Base-by-base conservation (phyloP, 1,140 invertebrate species). In the Trichonephila clavata region DNA sequence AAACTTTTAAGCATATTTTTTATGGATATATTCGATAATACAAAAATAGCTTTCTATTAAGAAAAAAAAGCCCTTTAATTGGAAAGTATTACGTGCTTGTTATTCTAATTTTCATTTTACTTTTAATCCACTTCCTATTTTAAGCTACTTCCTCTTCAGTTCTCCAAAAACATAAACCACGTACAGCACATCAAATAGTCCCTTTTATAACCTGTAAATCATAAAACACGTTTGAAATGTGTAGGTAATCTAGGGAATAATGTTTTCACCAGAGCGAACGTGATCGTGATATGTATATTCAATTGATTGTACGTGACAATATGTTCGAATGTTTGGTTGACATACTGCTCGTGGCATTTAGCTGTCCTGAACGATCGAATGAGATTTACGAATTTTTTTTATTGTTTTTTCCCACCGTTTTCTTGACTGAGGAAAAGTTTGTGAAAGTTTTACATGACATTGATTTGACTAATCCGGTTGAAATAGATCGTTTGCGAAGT, bases 341-440 rank as follows among this genome's bases (percentile, higher is more conserved):
- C 71, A 77, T 27, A 77, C 24, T 77, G 24, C 71, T 77, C 24
- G 71, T 77, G 71, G 71, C 71, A 77, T 27, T 77, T 39, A 77
- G 50, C 71, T 27, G 32, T 77, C 24, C n/a, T 21, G 61, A 63
- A 63, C 1, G 61, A 63, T 63, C 61, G 61, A 63, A 63, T 63
- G 21, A 63, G 61, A 63, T 63, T 63, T 21, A 21, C 21, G 61
- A 21, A 63, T 3, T 63, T 63, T 63, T 63, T 63, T 63, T 20
- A 61, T 63, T 63, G 0, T 20, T 50, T 10, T 50, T 50, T 50
- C 50, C 50, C 50, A 50, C 50, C 50, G 50, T 50, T 63, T 63
- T 20, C 60, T 63, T 63, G 1, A 20, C 18, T 18, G 61, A 61
- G 61, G 16, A 63, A 63, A 63, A 63, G 20, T 63, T 63, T 21